These are phyloP conservation scores for Liparis tanakae DNA, from an alignment of 2,797 vertebrate genomes.

Conservation along the genomic window DNA sequence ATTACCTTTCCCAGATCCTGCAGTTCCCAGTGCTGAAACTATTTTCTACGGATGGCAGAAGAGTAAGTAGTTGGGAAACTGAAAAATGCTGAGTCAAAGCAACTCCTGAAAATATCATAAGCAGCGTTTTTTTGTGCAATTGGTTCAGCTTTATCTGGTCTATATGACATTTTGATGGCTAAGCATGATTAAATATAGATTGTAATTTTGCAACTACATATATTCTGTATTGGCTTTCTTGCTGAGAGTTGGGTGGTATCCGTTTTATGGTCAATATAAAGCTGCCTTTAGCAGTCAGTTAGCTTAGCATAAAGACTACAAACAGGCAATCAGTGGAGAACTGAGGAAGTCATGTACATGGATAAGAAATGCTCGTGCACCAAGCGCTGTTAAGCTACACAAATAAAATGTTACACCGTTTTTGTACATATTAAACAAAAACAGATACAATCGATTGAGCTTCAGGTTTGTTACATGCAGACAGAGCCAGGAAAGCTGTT, in stretches of 20 bases:
- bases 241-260: not conserved
- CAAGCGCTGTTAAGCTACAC: not conserved
- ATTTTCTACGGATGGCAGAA: conserved; percentile 89
- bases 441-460: not conserved
- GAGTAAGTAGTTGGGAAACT: conserved; percentile 82
- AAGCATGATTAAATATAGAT: not conserved
- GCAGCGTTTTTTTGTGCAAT: not conserved
- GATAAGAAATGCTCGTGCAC: not conserved
- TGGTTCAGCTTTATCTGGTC: not conserved
- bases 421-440: not conserved
- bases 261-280: not conserved
- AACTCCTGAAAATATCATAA: not conserved
- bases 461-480: not conserved
- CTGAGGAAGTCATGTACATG: not conserved
- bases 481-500: not conserved
- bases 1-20: conserved; percentile 89
- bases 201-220: not conserved
- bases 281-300: not conserved
- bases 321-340: not conserved
- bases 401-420: too few relatives aligned
- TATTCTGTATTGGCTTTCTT: not conserved
- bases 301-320: conserved; percentile 2
- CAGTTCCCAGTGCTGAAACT: conserved; percentile 91
- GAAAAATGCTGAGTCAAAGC: conserved; percentile 1
- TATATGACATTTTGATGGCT: not conserved